Conservation (phyloP, 2,888 invertebrate species). For the Thelaira solivaga region DNA sequence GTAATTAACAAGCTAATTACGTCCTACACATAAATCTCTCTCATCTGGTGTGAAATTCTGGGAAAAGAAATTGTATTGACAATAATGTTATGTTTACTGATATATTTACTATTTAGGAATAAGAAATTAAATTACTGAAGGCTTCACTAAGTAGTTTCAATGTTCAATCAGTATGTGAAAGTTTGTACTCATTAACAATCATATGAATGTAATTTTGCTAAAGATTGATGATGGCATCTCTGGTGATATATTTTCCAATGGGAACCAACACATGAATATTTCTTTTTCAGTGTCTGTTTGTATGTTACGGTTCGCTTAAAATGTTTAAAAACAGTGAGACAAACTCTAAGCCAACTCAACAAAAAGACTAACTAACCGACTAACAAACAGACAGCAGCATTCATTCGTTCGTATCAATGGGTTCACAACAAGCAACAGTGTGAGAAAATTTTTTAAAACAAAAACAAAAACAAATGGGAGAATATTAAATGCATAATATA, state of each 20-base stretch:
- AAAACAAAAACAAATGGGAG: conserved; percentile 56
- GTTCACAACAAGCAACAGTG: conserved; percentile 55
- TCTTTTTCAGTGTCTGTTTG: conserved; percentile 32
- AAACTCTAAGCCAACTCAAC: conserved; percentile 13
- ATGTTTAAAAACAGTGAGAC: conserved; percentile 42
- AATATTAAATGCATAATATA: conserved; percentile 69
- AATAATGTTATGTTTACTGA: too few species aligned
- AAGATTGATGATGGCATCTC: conserved; percentile 42
- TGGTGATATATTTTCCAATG: conserved; percentile 54
- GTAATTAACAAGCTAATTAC: too few species aligned
- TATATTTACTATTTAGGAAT: too few species aligned
- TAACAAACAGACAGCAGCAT: conserved; percentile 61
- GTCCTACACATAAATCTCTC: too few species aligned
- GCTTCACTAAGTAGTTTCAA: too few species aligned
- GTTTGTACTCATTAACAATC: not conserved
- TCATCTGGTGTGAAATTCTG: too few species aligned
- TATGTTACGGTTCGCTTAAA: conserved; percentile 61
- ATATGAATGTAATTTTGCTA: not conserved
- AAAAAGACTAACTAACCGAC: conserved; percentile 30
- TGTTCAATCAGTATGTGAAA: too few species aligned
- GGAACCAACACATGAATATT: conserved; percentile 50
- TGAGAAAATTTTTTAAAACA: conserved; percentile 47
- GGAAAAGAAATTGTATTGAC: too few species aligned
- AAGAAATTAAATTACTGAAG: too few species aligned
- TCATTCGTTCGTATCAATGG: conserved; percentile 46